A percentile compares a stretch with the other conserved stretches of the same genome.
phyloP scores from a whole-genome alignment of 2,888 invertebrate genomes.

The Drosophila prostipennis region DNA sequence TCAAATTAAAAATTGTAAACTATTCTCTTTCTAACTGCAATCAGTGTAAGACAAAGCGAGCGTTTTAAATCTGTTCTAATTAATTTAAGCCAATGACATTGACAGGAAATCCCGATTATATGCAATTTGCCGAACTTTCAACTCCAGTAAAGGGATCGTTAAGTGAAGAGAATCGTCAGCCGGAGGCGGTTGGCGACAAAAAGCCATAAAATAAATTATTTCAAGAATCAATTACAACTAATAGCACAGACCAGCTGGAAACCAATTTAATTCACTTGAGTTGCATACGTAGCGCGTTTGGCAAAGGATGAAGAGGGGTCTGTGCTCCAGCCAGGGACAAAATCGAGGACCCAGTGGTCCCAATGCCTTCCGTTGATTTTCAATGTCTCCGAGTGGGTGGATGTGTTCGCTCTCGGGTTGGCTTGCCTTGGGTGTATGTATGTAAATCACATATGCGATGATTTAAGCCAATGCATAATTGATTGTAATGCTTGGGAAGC shows the following conservation, averaged over 20 bases:
- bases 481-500: conserved; percentile 60
- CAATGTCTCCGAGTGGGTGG: conserved; percentile 45
- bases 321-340: conserved; percentile 6
- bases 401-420: background rate
- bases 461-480: conserved; percentile 72
- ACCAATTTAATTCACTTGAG: conserved; percentile 73
- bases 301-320: background rate
- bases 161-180: conserved; percentile 3
- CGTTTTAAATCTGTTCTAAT: conserved; percentile 37
- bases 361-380: conserved; percentile 33
- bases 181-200: conserved; percentile 58
- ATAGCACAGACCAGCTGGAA: conserved; percentile 73
- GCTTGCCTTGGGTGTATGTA: background rate
- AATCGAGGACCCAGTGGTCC: conserved; percentile 1
- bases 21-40: too few relatives aligned
- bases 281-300: conserved; percentile 13
- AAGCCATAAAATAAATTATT: conserved; percentile 74
- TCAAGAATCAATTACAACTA: conserved; percentile 76
- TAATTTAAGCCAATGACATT: conserved; percentile 60
- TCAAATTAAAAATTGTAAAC: too few relatives aligned
- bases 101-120: conserved; percentile 27
- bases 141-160: conserved; percentile 1
- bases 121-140: conserved; percentile 55
- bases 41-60: background rate
- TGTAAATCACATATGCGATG: conserved; percentile 57